Evolutionary conservation across 2,888 invertebrate genomes (phyloP), one percentile per base, ranked within the genome.

Genomic region (Linyphia triangularis): DNA sequence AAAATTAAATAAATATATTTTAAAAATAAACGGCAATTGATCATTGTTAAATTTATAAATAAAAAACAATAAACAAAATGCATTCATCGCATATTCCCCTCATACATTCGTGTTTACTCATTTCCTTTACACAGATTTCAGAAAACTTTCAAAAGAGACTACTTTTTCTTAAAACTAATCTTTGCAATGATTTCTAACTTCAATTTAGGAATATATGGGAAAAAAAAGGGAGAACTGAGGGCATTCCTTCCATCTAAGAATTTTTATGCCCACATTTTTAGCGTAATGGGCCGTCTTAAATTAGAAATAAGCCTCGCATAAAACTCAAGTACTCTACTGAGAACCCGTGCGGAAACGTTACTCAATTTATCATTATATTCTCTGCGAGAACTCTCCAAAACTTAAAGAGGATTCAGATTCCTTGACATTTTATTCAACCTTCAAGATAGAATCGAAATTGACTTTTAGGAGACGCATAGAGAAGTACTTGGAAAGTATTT

Each of bases 251-350:
- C 59, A 10, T 61, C 24, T 24, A 77, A 63, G 40, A 33, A 16
- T 24, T 30, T 30, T 73, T 73, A 37, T 77, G 24, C n/a, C 24
- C 61, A 16, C 30, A 73, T 73, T 59, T 73, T 73, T 61, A 6
- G 26, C n/a, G 37, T 61, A 61, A 75, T 75, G 61, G 75, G 2
- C 33, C 37, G 24, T 24, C 61, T 10, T 37, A 77, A 63, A 77
- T 77, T 63, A 77, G 40, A 77, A 77, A 61, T 61, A 63, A 10
- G 22, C 22, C 19, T 77, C n/a, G 24, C 37, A 77, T 24, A 61
- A 40, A 40, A 75, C 37, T 61, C n/a, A n/a, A 57, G 30, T 33
- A 19, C 37, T 13, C 26, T 16, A 10, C 9, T n/a, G 3, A 22
- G 30, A 13, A 19, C 6, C 4, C 26, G 7, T 3, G 13, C 3